A percentile compares a stretch with the other conserved stretches of the same genome.
Conservation (phyloP, 2,797 vertebrate genomes). For the Trematomus bernacchii region DNA sequence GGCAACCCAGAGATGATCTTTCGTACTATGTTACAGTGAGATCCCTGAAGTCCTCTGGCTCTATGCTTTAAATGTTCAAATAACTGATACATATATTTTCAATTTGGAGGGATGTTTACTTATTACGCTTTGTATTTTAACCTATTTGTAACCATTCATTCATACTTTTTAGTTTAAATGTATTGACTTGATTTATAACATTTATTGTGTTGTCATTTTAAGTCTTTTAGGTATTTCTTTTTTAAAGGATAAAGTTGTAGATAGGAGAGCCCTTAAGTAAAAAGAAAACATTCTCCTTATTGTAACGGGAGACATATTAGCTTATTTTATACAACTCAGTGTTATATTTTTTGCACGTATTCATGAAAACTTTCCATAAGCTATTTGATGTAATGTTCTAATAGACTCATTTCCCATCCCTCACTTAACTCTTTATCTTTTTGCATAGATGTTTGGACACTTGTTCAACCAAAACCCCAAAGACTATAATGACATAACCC, state of each 20-base stretch:
- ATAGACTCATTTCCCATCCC: too few relatives aligned
- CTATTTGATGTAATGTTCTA: not conserved
- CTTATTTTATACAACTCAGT: not conserved
- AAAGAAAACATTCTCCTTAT: not conserved
- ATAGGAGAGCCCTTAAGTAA: too few relatives aligned
- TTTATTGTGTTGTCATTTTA: not conserved
- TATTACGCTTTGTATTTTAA: not conserved
- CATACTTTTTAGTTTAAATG: not conserved
- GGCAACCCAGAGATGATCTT: too few relatives aligned
- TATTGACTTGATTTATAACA: not conserved
- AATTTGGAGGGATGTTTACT: not conserved
- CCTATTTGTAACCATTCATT: too few relatives aligned
- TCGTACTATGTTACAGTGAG: not conserved
- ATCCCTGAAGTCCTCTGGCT: not conserved
- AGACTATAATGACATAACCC: not conserved
- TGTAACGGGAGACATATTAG: not conserved
- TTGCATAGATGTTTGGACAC: not conserved
- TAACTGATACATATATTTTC: not conserved
- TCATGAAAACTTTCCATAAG: not conserved
- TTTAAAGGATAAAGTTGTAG: too few relatives aligned
- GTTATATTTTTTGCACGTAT: not conserved
- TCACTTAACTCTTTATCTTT: constrained; percentile 1
- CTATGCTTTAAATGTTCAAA: not conserved
- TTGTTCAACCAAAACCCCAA: not conserved
- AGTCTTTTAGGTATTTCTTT: too few relatives aligned